Conservation (phyloP, 1,140 invertebrate genomes). For the Sinonovacula constricta region DNA sequence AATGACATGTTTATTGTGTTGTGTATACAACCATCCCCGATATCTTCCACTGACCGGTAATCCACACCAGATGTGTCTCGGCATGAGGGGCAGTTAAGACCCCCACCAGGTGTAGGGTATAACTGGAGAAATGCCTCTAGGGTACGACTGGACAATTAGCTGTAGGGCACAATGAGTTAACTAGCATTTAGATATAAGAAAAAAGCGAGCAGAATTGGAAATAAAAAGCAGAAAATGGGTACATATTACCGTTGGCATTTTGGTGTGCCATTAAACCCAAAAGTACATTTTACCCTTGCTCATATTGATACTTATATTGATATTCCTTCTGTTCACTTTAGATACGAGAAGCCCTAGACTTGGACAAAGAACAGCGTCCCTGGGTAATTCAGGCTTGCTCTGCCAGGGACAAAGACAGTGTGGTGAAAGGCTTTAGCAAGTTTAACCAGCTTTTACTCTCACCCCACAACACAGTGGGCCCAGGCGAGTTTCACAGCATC, state of each 20-base stretch:
- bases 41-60: too few species aligned
- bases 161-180: too few species aligned
- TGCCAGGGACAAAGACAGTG: conserved; percentile 56
- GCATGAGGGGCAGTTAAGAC: too few species aligned
- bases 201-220: not conserved
- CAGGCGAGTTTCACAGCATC: conserved; percentile 39
- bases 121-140: too few species aligned
- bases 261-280: not conserved
- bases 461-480: not conserved
- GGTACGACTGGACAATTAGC: too few species aligned
- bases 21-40: too few species aligned
- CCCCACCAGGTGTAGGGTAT: too few species aligned
- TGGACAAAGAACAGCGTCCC: conserved; percentile 57
- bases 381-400: conserved; percentile 64
- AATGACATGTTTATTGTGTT: too few species aligned
- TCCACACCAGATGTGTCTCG: too few species aligned
- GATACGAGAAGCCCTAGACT: conserved; percentile 61
- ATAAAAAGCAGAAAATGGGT: not conserved
- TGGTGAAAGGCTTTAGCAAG: conserved; percentile 58
- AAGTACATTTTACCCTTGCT: not conserved
- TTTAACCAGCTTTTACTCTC: conserved; percentile 64
- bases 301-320: not conserved
- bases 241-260: not conserved
- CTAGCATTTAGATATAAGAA: too few species aligned
- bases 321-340: conserved; percentile 24